These are phyloP conservation scores for Pheosia gnoma DNA, from an alignment of 2,888 invertebrate species.

Conservation along the genomic window DNA sequence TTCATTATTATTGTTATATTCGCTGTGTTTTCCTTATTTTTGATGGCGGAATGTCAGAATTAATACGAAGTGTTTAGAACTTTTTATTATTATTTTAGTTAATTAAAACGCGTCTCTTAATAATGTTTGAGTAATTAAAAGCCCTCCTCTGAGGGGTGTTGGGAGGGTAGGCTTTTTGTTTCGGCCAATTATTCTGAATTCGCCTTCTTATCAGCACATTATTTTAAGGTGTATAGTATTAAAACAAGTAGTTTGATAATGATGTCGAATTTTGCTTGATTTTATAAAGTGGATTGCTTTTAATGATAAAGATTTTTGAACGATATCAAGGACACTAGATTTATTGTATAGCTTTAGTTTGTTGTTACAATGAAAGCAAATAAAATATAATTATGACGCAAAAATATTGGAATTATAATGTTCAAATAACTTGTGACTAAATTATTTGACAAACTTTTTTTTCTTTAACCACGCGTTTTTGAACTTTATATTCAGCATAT, in stretches of 20 bases:
- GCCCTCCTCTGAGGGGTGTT: background rate
- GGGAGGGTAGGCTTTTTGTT: background rate
- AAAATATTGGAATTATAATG: too few species aligned
- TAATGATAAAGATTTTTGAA: too few species aligned
- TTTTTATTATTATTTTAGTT: conserved; percentile 1
- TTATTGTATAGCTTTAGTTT: too few species aligned
- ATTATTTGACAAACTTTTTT: too few species aligned
- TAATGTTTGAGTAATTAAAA: conserved; percentile 1
- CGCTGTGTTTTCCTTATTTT: background rate
- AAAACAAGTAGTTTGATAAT: too few species aligned
- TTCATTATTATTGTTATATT: conserved; percentile 1
- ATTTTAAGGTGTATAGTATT: background rate
- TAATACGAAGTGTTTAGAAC: background rate
- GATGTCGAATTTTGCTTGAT: too few species aligned
- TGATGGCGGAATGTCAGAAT: conserved; percentile 1
- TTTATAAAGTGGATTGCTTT: too few species aligned
- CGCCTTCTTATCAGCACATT: background rate
- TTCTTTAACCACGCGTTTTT: background rate
- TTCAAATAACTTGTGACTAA: too few species aligned
- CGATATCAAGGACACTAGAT: too few species aligned
- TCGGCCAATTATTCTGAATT: background rate
- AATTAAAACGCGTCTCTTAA: conserved; percentile 2
- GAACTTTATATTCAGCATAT: background rate
- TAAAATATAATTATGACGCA: too few species aligned
- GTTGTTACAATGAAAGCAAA: too few species aligned